phyloP scores from a whole-genome alignment of 2,113 vertebrate species.

The Neogobius melanostomus region DNA sequence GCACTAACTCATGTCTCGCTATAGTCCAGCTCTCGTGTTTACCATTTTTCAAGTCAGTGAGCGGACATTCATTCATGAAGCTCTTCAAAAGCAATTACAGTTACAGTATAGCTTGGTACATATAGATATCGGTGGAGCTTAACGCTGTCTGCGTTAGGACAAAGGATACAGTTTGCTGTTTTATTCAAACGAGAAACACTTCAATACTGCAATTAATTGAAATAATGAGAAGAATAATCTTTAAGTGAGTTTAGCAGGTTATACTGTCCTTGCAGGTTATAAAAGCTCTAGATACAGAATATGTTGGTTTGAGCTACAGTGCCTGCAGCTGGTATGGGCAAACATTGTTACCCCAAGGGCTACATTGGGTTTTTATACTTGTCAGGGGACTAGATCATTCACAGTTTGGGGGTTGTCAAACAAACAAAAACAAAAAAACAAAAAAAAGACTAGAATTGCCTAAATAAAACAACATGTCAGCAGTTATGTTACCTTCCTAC shows the following conservation, averaged over 20 bases:
- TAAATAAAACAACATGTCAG: too few relatives aligned
- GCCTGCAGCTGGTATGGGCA: too few relatives aligned
- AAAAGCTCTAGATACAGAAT: too few relatives aligned
- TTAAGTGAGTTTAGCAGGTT: not conserved
- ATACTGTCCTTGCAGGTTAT: too few relatives aligned
- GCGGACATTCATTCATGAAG: not conserved
- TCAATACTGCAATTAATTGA: not conserved
- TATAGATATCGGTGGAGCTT: not conserved
- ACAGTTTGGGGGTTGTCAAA: too few relatives aligned
- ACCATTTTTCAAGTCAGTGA: conserved; percentile 6
- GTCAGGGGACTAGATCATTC: too few relatives aligned
- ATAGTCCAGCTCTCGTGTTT: not conserved
- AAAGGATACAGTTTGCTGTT: not conserved
- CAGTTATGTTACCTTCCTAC: too few relatives aligned
- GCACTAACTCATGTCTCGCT: conserved; percentile 24
- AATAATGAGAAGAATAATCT: not conserved
- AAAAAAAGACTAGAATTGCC: too few relatives aligned
- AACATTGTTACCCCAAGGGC: too few relatives aligned
- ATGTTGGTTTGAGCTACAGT: too few relatives aligned
- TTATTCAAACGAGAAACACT: not conserved
- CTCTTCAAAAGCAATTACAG: conserved; percentile 7
- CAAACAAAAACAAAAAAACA: too few relatives aligned
- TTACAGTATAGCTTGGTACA: not conserved
- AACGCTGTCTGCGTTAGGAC: not conserved
- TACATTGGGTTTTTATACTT: too few relatives aligned